phyloP scores from a whole-genome alignment of 2,888 invertebrate species.

The Cheilosia pagana region DNA sequence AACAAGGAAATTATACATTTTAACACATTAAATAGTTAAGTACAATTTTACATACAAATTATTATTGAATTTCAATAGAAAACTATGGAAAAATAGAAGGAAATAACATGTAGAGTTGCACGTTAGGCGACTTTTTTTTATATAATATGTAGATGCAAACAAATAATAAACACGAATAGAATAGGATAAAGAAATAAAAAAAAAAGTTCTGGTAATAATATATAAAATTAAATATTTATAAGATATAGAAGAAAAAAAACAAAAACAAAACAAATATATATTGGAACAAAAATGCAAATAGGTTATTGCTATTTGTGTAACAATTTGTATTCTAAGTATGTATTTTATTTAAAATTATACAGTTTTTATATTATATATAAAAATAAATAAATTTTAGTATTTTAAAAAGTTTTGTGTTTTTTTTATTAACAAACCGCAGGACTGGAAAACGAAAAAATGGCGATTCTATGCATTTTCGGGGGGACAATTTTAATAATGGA shows the following conservation, averaged over 20 bases:
- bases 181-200: conserved; percentile 41
- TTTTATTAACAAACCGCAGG: too few species aligned
- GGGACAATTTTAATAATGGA: too few species aligned
- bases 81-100: conserved; percentile 23
- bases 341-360: conserved; percentile 76
- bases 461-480: too few species aligned
- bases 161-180: conserved; percentile 46
- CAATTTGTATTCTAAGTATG: conserved; percentile 63
- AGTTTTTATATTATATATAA: conserved; percentile 76
- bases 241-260: conserved; percentile 44
- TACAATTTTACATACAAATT: conserved; percentile 65
- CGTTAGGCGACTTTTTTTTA: conserved; percentile 47
- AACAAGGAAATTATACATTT: conserved; percentile 16
- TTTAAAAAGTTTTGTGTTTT: conserved; percentile 25
- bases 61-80: conserved; percentile 42
- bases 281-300: conserved; percentile 55
- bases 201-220: conserved; percentile 48
- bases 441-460: too few species aligned
- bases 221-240: conserved; percentile 59
- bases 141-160: conserved; percentile 26
- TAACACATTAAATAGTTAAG: conserved; percentile 59
- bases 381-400: conserved; percentile 70
- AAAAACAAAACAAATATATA: conserved; percentile 50
- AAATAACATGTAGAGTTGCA: conserved; percentile 51
- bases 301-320: conserved; percentile 61